Base-by-base conservation (phyloP, 2,888 invertebrate species). In the Allolobophora icterica region DNA sequence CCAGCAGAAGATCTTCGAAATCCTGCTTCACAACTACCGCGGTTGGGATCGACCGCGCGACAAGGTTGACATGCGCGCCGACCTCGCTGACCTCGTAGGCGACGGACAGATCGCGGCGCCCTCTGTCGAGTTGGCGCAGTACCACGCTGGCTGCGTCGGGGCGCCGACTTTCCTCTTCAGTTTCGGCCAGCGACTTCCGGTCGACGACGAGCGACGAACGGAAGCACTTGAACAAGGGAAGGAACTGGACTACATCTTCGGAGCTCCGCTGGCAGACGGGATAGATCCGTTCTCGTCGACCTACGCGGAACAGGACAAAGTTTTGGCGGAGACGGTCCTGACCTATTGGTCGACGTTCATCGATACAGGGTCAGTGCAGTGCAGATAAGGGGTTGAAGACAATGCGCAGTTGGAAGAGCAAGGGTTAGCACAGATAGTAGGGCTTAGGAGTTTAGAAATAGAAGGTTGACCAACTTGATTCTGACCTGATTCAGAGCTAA, bases 11-110 rank as follows among this genome's bases (percentile, higher is more conserved):
- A 98, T 99, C 94, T 96, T 98, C 93, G 98, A 98, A n/a, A 98
- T 98, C 89, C 97, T 99, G 93, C 97, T n/a, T 98, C 98, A 89
- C 97, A 99, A 93, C 97, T 99, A 99, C 95, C 98, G 98, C 8
- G 98, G 99, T 95, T 99, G 98, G 98, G 95, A 95, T 84, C 94
- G 94, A 91, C 94, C 94, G 30, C 92, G 94, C 92, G 97, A 97
- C 92, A 97, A 97, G 94, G 97, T 97, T 94, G 97, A 97, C 5
- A 97, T 98, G 94, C 97, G 97, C 95, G 97, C 98, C 92, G 98
- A 97, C 89, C 97, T 98, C 40, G 96, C 98, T 95, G 97, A 97
- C 94, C 97, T 98, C 33, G 34, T 92, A 30, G 92, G 91, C 11
- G 92, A 92, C 89, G 92, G 92, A 8, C 97, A 98, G 91, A 97